Evolutionary conservation across 2,113 vertebrate species (phyloP).

Genomic region (Arizona elegans): DNA sequence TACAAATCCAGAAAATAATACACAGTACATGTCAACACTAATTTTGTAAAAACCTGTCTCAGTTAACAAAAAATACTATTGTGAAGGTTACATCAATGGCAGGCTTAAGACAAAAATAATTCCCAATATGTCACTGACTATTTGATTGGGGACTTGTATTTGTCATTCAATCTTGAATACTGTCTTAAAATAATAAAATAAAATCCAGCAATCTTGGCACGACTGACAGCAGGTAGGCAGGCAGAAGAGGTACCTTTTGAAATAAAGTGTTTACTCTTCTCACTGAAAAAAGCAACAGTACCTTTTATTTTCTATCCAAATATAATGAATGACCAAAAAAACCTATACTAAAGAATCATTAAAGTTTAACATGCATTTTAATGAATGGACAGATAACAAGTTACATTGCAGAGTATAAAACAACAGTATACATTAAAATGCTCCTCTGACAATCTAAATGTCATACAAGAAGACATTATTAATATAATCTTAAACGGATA

Average conservation of each 20-base stretch:
- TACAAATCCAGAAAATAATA: constrained; percentile 61
- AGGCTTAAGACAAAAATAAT: constrained; percentile 7
- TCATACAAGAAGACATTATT: neutral
- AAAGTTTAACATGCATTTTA: neutral
- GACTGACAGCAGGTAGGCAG: neutral
- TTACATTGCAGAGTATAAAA: neutral
- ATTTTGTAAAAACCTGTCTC: constrained; percentile 64
- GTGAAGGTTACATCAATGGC: constrained; percentile 45
- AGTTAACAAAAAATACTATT: constrained; percentile 49
- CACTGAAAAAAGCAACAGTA: neutral
- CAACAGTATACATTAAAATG: neutral
- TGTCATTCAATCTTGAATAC: constrained; percentile 21
- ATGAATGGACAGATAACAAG: neutral
- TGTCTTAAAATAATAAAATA: constrained; percentile 11
- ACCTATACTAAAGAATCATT: neutral
- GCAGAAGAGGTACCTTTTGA: neutral
- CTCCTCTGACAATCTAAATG: neutral
- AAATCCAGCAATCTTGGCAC: neutral
- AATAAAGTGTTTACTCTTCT: neutral
- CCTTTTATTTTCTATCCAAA: neutral
- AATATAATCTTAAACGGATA: neutral
- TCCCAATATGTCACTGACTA: neutral
- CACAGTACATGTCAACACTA: constrained; percentile 60
- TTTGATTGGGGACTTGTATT: neutral
- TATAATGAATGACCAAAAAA: neutral